phyloP scores from a whole-genome alignment of 2,113 vertebrate genomes.

The Pholis gunnellus region DNA sequence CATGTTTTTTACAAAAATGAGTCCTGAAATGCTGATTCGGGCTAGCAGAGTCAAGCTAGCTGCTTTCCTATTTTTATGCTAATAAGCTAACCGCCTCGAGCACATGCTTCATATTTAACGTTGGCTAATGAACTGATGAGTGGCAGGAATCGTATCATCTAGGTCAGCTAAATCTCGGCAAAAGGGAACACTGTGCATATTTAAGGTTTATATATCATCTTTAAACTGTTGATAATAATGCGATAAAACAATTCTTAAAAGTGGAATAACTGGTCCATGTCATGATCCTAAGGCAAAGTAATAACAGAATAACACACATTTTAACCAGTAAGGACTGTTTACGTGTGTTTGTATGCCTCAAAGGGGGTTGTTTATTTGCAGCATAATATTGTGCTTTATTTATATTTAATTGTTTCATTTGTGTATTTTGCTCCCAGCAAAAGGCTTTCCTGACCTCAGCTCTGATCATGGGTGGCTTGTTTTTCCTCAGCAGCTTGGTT shows the following conservation, averaged over 20 bases:
- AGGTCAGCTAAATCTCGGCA: background rate
- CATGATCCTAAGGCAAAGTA: background rate
- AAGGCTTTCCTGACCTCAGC: slow-evolving; percentile 80
- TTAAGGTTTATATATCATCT: background rate
- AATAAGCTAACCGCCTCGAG: background rate
- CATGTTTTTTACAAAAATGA: no score
- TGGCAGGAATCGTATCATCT: background rate
- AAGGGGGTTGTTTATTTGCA: background rate
- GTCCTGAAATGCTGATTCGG: no score
- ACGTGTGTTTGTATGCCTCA: background rate
- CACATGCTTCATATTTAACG: background rate
- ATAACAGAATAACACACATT: background rate
- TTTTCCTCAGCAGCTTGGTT: slow-evolving; percentile 81
- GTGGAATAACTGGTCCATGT: no score
- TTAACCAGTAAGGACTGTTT: background rate
- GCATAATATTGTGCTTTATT: slow-evolving; percentile 3
- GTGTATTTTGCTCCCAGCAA: slow-evolving; percentile 58
- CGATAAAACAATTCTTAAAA: no score
- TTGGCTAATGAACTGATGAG: background rate
- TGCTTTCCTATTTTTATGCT: no score
- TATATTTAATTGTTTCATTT: background rate
- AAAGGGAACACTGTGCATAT: background rate
- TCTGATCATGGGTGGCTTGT: slow-evolving; percentile 74
- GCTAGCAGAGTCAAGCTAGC: no score
- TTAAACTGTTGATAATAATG: no score